phyloP scores from a whole-genome alignment of 2,113 vertebrate genomes.

The Glareola pratincola region DNA sequence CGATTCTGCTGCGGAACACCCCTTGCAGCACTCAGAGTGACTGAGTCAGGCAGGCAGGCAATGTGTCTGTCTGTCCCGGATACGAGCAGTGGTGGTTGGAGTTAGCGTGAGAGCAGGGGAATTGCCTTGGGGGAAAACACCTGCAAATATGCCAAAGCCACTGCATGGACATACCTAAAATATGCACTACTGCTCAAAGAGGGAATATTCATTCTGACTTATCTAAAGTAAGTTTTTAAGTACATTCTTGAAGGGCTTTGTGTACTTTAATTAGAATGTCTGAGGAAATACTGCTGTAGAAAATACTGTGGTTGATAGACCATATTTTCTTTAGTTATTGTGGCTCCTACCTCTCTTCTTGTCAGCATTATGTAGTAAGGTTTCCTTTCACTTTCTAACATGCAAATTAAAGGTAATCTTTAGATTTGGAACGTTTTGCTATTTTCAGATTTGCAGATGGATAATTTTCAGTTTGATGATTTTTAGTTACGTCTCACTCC shows the following conservation, averaged over 20 bases:
- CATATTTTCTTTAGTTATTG: not conserved
- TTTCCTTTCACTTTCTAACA: not conserved
- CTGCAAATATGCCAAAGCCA: not conserved
- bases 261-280: not conserved
- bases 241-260: not conserved
- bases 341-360: not conserved
- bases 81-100: too few species aligned
- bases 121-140: not conserved
- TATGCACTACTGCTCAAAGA: fast-evolving
- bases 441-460: not conserved
- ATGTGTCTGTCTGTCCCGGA: fast-evolving
- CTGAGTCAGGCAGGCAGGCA: fast-evolving
- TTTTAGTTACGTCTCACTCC: not conserved
- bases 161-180: fast-evolving
- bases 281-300: not conserved
- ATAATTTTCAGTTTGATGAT: not conserved
- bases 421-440: not conserved
- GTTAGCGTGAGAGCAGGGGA: not conserved
- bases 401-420: not conserved
- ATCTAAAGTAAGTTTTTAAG: not conserved
- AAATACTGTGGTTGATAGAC: not conserved
- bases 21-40: fast-evolving
- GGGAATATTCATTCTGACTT: not conserved
- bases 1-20: not conserved
- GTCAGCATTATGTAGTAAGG: not conserved